Evolutionary conservation across 1,140 invertebrate genomes (phyloP).

Genomic region (Hetaerina americana): DNA sequence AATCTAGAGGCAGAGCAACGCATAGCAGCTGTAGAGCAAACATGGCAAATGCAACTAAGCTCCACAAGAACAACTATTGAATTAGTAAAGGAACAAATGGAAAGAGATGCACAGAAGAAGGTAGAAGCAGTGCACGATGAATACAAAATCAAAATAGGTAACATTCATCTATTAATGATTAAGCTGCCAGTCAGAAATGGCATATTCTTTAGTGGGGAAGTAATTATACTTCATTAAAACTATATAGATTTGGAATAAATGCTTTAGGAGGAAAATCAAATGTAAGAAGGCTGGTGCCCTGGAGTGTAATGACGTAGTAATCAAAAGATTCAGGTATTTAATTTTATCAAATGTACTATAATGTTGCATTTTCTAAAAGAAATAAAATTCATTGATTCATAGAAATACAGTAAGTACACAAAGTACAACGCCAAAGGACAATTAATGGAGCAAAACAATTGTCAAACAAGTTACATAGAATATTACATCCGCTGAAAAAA

Average conservation of each 20-base stretch:
- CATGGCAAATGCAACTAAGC: conserved; percentile 25
- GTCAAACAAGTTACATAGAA: too few relatives aligned
- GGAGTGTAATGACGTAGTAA: neutral
- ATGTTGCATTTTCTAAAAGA: too few relatives aligned
- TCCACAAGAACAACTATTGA: conserved; percentile 29
- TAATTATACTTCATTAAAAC: neutral
- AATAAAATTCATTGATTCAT: too few relatives aligned
- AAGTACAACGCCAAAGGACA: too few relatives aligned
- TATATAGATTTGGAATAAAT: neutral
- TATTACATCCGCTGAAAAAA: too few relatives aligned
- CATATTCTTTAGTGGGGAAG: neutral
- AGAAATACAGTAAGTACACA: too few relatives aligned
- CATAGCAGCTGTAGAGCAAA: conserved; percentile 27
- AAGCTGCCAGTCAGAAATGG: neutral
- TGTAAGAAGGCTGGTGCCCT: neutral
- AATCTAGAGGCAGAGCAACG: conserved; percentile 26
- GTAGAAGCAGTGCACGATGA: neutral
- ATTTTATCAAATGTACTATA: too few relatives aligned
- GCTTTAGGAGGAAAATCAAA: neutral
- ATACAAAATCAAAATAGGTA: neutral
- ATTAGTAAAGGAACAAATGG: conserved; percentile 33
- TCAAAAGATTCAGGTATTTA: neutral
- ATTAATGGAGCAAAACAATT: too few relatives aligned
- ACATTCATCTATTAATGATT: neutral
- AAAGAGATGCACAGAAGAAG: conserved; percentile 19